Conservation (phyloP, 2,888 invertebrate genomes). For the Eupithecia exiguata region DNA sequence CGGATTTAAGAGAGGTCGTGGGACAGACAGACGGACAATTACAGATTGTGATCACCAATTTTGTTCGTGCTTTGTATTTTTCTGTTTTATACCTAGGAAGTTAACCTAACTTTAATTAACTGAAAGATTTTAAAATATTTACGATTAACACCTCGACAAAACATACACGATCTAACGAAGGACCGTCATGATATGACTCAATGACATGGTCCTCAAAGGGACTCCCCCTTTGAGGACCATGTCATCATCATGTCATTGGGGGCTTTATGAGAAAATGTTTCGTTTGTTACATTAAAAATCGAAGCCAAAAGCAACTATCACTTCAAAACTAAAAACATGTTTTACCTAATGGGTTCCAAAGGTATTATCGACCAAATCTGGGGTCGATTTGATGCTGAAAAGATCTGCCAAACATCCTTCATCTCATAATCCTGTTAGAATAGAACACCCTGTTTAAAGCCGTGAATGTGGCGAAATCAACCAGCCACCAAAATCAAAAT, state of each 20-base stretch:
- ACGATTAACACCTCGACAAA: neutral
- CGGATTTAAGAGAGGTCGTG: conserved; percentile 73
- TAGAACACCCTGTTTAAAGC: neutral
- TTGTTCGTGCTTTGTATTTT: conserved; percentile 68
- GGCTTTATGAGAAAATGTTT: too few relatives aligned
- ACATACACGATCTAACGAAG: neutral
- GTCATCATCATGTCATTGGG: too few relatives aligned
- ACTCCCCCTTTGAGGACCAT: too few relatives aligned
- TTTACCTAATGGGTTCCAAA: too few relatives aligned
- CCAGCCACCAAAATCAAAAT: too few relatives aligned
- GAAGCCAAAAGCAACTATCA: too few relatives aligned
- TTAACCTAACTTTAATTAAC: conserved; percentile 2
- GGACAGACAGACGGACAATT: conserved; percentile 58
- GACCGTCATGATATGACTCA: neutral
- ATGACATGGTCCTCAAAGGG: too few relatives aligned
- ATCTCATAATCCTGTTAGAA: neutral
- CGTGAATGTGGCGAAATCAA: too few relatives aligned
- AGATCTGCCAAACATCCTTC: neutral
- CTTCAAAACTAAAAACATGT: too few relatives aligned
- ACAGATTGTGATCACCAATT: conserved; percentile 73
- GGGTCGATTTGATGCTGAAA: neutral
- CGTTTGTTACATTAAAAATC: too few relatives aligned
- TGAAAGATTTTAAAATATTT: neutral
- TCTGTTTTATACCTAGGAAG: conserved; percentile 55
- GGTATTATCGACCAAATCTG: too few relatives aligned